Evolutionary conservation across 2,113 vertebrate species (phyloP), one percentile per base, ranked within the genome.

Genomic region (Spea multiplicata): DNA sequence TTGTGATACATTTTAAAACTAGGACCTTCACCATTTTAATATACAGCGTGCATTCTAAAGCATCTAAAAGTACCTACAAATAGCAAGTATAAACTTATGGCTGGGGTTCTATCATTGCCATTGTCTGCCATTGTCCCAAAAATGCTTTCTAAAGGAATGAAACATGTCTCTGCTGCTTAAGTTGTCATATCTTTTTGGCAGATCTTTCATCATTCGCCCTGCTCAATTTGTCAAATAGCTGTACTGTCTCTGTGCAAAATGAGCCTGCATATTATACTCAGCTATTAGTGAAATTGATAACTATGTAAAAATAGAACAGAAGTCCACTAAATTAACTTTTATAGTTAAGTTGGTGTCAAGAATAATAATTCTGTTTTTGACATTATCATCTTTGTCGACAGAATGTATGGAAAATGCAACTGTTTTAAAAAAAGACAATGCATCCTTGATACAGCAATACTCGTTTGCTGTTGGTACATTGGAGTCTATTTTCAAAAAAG

Each of bases 141-240:
- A 68, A 45, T 66, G 64, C 71, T 65, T 79, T 73, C 44, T 68
- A 74, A 50, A 68, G 46, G 30, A 66, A 79, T 73, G 69, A 79
- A 79, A 79, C 71, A 80, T 61, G 71, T 47, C 71, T 74, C 44
- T 72, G 57, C 71, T 80, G 61, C 71, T 59, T 49, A 44, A 68
- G 78, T 68, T 80, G 78, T 80, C 78, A 80, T 80, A 68, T 67
- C 64, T 67, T 74, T 44, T 52, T 80, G 78, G 71, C 71, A 80
- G 78, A 66, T 71, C 53, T 74, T 80, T 80, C 64, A 74, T 80
- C 78, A 80, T 80, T 80, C 78, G 66, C 78, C 52, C 45, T 80
- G 71, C 71, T 80, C 78, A 80, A 80, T 80, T 80, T 80, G 78
- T 80, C 78, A 80, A 80, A 80, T 74, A 66, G 78, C 68, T 80